Evolutionary conservation across 2,888 invertebrate genomes (phyloP), one percentile per base, ranked within the genome.

Genomic region (Microchrysa polita): DNA sequence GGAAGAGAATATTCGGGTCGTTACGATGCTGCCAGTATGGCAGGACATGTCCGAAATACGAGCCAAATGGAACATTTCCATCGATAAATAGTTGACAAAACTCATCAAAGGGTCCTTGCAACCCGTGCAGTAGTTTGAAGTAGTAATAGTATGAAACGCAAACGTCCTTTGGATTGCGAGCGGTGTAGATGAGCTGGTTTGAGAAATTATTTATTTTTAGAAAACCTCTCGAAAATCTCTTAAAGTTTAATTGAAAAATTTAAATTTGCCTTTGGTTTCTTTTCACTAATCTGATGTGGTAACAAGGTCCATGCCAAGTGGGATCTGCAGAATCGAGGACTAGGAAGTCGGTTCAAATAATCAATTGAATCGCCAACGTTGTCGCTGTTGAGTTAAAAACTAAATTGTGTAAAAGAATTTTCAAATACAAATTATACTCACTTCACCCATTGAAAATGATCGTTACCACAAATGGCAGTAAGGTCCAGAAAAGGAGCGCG

Each of bases 141-240:
- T 95, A 94, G 83, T 94, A 91, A 82, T 92, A 96, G 81, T 92
- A 95, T 0, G 96, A 96, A 0, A 96, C 94, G 76, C 92, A 92
- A 80, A 93, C 90, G 82, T 97, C 97, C 83, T 96, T 96, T 0
- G 96, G 95, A 85, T 97, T 95, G 65, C 97, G 89, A 0, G 93
- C 90, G 0, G 94, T 91, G 83, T 96, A 97, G 76, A 97, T 90
- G 20, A 95, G 90, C 93, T 95, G 34, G 5, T 34, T 34, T 5
- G 27, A 7, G 27, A n/a, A 34, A 53, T 53, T 53, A 16, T 53
- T 53, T 53, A 53, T 12, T 53, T 16, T 5, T 53, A 53, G n/a
- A 16, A 44, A n/a, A n/a, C n/a, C n/a, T n/a, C n/a, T n/a, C n/a
- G n/a, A n/a, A n/a, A n/a, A n/a, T n/a, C n/a, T n/a, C n/a, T n/a